These are phyloP conservation scores for Setophaga kirtlandii DNA, from an alignment of 2,113 vertebrate species.

Conservation along the genomic window DNA sequence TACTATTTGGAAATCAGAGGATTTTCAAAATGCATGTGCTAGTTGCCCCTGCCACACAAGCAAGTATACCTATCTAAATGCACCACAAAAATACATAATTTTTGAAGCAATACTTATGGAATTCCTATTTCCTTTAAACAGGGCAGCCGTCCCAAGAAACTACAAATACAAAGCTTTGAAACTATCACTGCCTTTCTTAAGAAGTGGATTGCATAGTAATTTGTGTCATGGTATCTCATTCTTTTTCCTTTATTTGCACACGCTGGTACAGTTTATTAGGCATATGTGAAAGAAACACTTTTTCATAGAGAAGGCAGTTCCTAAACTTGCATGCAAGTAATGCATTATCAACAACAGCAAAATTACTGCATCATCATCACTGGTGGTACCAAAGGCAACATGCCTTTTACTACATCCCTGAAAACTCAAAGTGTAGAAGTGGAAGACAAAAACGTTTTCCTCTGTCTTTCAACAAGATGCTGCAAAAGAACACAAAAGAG, in stretches of 20 bases:
- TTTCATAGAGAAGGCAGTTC: background rate
- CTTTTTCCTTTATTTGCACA: background rate
- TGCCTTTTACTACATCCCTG: background rate
- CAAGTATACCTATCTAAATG: background rate
- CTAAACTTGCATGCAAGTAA: background rate
- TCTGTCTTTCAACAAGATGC: background rate
- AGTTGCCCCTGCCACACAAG: background rate
- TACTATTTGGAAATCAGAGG: background rate
- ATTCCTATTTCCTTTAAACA: background rate
- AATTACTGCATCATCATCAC: background rate
- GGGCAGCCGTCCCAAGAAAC: background rate
- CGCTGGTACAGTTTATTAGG: background rate
- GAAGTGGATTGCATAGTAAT: background rate
- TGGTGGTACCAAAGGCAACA: background rate
- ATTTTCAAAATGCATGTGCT: slow-evolving; percentile 1
- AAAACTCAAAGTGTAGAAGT: background rate
- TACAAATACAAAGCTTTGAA: background rate
- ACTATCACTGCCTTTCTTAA: background rate
- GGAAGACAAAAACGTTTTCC: background rate
- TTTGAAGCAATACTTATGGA: background rate
- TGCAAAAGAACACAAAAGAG: background rate
- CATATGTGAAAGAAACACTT: background rate
- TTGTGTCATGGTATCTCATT: background rate
- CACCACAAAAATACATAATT: background rate
- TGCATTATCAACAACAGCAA: background rate